Evolutionary conservation across 2,888 invertebrate species (phyloP), one percentile per base, ranked within the genome.

Genomic region (Xylota sylvarum): DNA sequence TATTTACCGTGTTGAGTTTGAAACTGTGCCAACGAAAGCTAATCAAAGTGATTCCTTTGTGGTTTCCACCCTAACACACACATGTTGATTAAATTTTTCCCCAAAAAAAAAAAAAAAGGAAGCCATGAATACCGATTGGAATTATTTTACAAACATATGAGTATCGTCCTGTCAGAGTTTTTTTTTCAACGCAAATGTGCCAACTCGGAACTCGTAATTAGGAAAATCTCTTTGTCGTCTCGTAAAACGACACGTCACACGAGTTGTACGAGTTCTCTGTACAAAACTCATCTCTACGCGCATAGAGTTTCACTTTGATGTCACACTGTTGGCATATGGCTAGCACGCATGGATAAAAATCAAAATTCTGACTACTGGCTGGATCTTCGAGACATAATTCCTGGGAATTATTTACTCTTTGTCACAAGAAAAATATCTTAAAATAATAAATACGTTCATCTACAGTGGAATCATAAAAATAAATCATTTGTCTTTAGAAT

Each of bases 341-440:
- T 60, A 56, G 5, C 52, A 79, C 73, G 65, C 60, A 79, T 78
- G 73, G 52, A 32, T 67, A 40, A 46, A 72, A 65, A 73, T 62
- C 35, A 52, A 65, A 50, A 56, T 23, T 23, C 72, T 55, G 46
- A 65, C 60, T 69, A 14, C 48, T 83, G 65, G 14, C 55, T 83
- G 65, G 70, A 67, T 67, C 52, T 55, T 78, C 55, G 52, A 40
- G 70, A 67, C 67, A 62, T 62, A 64, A 76, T 76, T 69, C n/a
- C 50, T 37, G 5, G 19, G 43, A 76, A 65, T 40, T 56, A 69
- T 76, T 72, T 37, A 58, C 48, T 32, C 27, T 35, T 14, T 58
- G 62, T 70, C 56, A 46, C 32, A 37, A 50, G 69, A 12, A 27
- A 65, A 72, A 67, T 60, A 73, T 14, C 48, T 30, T 46, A 65